Evolutionary conservation across 1,140 invertebrate genomes (phyloP).

Genomic region (Chrysopa pallens): DNA sequence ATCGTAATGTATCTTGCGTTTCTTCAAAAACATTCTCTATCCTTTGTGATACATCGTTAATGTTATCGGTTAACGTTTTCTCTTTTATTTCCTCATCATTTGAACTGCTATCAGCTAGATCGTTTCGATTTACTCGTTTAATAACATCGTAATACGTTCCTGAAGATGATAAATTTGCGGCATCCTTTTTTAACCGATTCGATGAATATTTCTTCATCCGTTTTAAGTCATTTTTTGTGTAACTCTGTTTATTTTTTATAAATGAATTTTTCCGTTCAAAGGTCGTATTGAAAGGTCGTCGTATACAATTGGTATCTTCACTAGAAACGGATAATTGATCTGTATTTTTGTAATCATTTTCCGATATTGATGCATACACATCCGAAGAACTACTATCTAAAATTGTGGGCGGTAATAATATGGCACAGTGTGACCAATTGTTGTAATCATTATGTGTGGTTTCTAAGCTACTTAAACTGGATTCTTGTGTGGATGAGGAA

Average conservation of each 20-base stretch:
- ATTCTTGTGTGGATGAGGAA: conserved; percentile 26
- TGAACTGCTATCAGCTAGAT: conserved; percentile 20
- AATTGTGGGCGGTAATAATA: conserved; percentile 8
- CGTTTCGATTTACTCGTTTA: too few relatives aligned
- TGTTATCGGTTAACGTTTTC: conserved; percentile 32
- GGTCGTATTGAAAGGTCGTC: conserved; percentile 3
- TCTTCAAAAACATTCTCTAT: conserved; percentile 29
- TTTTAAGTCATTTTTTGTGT: conserved; percentile 27
- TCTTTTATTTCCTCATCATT: conserved; percentile 27
- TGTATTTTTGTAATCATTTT: conserved; percentile 26
- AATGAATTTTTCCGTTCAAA: conserved; percentile 27
- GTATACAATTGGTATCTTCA: not conserved
- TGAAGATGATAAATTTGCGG: conserved; percentile 2
- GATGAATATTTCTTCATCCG: conserved; percentile 31
- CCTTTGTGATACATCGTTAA: conserved; percentile 32
- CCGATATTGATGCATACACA: conserved; percentile 30
- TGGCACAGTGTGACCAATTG: too few relatives aligned
- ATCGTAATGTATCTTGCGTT: conserved; percentile 21
- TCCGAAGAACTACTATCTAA: conserved; percentile 37
- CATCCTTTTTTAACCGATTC: conserved; percentile 28
- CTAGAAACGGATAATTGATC: conserved; percentile 23
- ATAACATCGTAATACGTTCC: too few relatives aligned
- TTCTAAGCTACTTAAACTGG: conserved; percentile 33
- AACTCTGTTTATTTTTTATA: conserved; percentile 38
- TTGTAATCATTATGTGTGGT: conserved; percentile 14